Base-by-base conservation (phyloP, 2,113 vertebrate species). In the Engraulis encrasicolus region DNA sequence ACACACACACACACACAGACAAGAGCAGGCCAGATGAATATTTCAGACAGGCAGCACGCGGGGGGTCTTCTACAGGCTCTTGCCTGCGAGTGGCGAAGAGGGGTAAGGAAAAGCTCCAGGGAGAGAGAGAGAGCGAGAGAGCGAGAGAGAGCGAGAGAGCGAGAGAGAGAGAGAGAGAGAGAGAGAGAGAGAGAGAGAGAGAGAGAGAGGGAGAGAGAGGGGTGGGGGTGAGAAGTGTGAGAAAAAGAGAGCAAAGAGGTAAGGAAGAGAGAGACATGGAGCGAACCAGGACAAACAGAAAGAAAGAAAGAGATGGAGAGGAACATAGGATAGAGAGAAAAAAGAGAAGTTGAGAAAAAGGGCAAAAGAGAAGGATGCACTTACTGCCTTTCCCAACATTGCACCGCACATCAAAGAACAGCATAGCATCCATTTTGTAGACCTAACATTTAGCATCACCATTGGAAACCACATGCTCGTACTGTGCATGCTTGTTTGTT, bases 381-480 rank as follows among this genome's bases (percentile, higher is more conserved):
- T 74, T 31, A 34, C 66, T 52, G 15, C 50, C 40, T 45, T 34
- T 27, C 66, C 14, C 66, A 74, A 74, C 66, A 54, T 1, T 4
- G 31, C 66, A 31, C 61, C 34, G 61, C 66, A 74, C 66, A 15
- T 14, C 12, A 15, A 27, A 34, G 66, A 74, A 74, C 66, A 2
- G 23, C 66, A 74, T 4, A 74, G 66, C 66, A 74, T 74, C 66
- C 66, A 74, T 74, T 74, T 74, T 74, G 66, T 34, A 74, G 66
- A 31, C 66, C 27, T 74, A 34, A 74, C 31, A 74, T 74, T 14
- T 74, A 34, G 34, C 31, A 74, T 74, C 27, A 45, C 40, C 40
- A 34, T 74, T 31, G 27, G 27, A n/a, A 17, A 31, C 31, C 27
- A 31, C 66, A 74, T 17, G 14, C 66, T 4, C 66, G 34, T 74